Percentiles rank a stretch among this genome's conserved stretches.
These are phyloP conservation scores for Acromyrmex heyeri DNA, from an alignment of 1,140 invertebrate species.

Conservation along the genomic window DNA sequence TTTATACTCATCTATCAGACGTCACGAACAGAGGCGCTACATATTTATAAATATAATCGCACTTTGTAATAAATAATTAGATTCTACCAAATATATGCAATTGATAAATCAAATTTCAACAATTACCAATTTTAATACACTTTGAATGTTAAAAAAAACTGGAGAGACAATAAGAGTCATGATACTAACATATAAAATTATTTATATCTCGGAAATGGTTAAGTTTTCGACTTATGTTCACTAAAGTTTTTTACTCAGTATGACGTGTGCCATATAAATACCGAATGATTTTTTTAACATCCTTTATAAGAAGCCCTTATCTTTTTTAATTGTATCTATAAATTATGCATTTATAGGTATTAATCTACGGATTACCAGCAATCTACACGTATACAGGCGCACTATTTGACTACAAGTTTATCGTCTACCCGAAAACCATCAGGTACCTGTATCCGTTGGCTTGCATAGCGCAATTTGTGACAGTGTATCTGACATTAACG, in stretches of 20 bases:
- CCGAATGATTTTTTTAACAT: too few relatives aligned
- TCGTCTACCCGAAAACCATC: conserved; percentile 93
- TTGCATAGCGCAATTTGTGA: conserved; percentile 96
- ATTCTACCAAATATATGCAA: too few relatives aligned
- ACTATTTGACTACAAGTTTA: conserved; percentile 92
- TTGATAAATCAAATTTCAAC: too few relatives aligned
- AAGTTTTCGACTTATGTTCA: too few relatives aligned
- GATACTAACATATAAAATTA: too few relatives aligned
- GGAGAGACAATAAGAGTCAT: too few relatives aligned
- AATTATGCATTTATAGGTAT: conserved; percentile 86
- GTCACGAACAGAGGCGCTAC: neutral
- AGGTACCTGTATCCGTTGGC: conserved; percentile 95
- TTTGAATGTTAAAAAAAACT: too few relatives aligned
- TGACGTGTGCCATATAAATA: too few relatives aligned
- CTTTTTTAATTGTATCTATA: neutral
- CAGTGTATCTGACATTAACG: conserved; percentile 97
- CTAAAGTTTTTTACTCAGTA: too few relatives aligned
- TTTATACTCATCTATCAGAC: conserved; percentile 27
- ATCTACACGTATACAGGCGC: conserved; percentile 93
- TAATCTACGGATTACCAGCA: conserved; percentile 95
- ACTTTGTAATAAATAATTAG: too few relatives aligned
- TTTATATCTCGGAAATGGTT: too few relatives aligned
- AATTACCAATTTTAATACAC: too few relatives aligned
- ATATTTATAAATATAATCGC: neutral
- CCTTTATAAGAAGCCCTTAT: neutral